Conservation (phyloP, 2,888 invertebrate genomes). For the Luperina testacea region DNA sequence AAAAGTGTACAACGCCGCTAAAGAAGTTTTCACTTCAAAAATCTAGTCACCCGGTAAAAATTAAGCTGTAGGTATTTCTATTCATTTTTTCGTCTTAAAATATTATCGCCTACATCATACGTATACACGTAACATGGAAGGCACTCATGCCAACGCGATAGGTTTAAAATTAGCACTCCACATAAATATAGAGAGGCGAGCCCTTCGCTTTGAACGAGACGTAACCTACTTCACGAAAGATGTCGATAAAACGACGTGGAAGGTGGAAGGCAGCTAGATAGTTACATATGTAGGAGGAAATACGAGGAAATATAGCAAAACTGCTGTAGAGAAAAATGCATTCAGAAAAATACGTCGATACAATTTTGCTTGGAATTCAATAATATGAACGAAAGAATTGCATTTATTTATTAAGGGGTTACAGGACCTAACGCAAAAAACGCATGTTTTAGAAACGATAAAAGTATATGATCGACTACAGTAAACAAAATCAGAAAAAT, state of each 20-base stretch:
- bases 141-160: conserved; percentile 39
- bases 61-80: neutral
- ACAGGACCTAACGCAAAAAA: too few species aligned
- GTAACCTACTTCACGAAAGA: conserved; percentile 34
- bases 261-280: neutral
- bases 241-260: conserved; percentile 33
- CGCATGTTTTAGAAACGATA: too few species aligned
- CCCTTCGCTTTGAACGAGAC: conserved; percentile 38
- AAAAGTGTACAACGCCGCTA: too few species aligned
- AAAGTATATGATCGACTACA: too few species aligned
- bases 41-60: neutral
- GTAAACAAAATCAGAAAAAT: too few species aligned
- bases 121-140: neutral
- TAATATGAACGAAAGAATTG: neutral
- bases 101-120: neutral
- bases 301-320: neutral
- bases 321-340: neutral
- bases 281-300: neutral
- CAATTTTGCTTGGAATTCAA: neutral
- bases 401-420: too few species aligned
- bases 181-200: conserved; percentile 42
- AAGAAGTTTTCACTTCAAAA: too few species aligned
- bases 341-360: neutral
- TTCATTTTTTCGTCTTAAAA: neutral
- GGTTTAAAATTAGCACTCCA: conserved; percentile 52